Evolutionary conservation across 1,140 invertebrate genomes (phyloP).

Genomic region (Macrocentrus cingulum): DNA sequence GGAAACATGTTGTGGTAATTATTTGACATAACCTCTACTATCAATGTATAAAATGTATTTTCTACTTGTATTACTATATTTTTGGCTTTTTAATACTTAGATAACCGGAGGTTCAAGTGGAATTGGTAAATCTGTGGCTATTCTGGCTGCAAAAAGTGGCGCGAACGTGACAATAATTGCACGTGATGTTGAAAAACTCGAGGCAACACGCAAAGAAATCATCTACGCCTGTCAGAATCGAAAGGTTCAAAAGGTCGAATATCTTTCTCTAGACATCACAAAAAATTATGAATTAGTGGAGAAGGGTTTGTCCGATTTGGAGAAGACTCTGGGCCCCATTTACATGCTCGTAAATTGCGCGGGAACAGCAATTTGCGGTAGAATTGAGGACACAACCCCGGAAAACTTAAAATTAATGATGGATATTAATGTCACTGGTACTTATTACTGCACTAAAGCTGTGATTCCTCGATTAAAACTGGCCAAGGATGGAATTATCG

Average conservation of each 20-base stretch:
- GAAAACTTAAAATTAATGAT: conserved; percentile 73
- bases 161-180: conserved; percentile 90
- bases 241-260: conserved; percentile 68
- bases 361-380: conserved; percentile 76
- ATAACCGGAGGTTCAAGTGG: conserved; percentile 96
- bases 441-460: conserved; percentile 70
- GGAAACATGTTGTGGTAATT: conserved; percentile 47
- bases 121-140: conserved; percentile 84
- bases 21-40: conserved; percentile 3
- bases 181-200: conserved; percentile 71
- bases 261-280: conserved; percentile 74
- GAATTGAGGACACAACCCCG: conserved; percentile 78
- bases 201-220: conserved; percentile 56
- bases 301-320: conserved; percentile 64
- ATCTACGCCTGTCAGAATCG: conserved; percentile 38
- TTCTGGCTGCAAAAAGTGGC: conserved; percentile 74
- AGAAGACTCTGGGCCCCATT: conserved; percentile 72
- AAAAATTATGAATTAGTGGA: conserved; percentile 66
- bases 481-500: conserved; percentile 73
- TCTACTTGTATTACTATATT: not conserved
- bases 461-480: conserved; percentile 72
- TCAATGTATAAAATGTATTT: conserved; percentile 2
- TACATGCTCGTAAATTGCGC: conserved; percentile 92
- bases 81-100: conserved; percentile 27
- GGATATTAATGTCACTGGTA: conserved; percentile 73